Evolutionary conservation across 2,888 invertebrate genomes (phyloP).

Genomic region (Nomada flava): DNA sequence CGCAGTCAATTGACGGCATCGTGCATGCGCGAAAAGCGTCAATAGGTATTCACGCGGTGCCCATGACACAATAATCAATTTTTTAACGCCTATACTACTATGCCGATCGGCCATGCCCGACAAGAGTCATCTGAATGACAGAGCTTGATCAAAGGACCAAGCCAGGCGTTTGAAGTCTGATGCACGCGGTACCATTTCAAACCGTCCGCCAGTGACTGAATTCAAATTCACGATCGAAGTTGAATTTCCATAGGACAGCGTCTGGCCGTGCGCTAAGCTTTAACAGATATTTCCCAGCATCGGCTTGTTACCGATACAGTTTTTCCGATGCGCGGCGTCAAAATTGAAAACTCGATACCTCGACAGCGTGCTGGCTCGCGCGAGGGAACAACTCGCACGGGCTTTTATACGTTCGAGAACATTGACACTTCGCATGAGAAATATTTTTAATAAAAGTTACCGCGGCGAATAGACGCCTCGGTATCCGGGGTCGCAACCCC

Average conservation of each 20-base stretch:
- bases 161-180: conserved; percentile 82
- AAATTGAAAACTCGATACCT: not conserved
- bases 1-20: conserved; percentile 35
- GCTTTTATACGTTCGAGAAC: not conserved
- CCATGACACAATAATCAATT: conserved; percentile 72
- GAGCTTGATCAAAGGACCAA: conserved; percentile 82
- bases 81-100: conserved; percentile 61
- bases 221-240: conserved; percentile 67
- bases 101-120: conserved; percentile 71
- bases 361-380: not conserved
- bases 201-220: conserved; percentile 65
- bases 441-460: conserved; percentile 46
- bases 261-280: conserved; percentile 34
- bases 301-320: conserved; percentile 12
- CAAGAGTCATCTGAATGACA: conserved; percentile 83
- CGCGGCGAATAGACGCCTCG: not conserved
- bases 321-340: conserved; percentile 13
- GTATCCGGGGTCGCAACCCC: conserved; percentile 27
- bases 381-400: not conserved
- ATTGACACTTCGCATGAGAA: not conserved
- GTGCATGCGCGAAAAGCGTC: conserved; percentile 38
- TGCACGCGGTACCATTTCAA: conserved; percentile 80
- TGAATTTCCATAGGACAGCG: conserved; percentile 68
- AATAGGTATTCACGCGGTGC: conserved; percentile 60
- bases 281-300: conserved; percentile 54